Base-by-base conservation (phyloP, 1,140 invertebrate species). In the Pemphigus obesinymphae region DNA sequence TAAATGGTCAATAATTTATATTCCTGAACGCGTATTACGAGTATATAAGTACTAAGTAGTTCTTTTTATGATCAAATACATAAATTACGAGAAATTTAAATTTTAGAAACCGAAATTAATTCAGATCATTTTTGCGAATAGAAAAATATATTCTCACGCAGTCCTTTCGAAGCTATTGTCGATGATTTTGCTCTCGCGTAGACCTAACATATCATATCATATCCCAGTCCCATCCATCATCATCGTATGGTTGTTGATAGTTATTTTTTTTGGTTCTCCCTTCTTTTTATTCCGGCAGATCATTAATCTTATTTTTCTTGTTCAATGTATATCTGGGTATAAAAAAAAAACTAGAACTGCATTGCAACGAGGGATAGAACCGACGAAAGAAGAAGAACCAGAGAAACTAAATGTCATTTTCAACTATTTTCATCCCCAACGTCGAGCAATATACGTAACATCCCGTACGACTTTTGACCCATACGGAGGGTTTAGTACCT, bases 251-350 rank as follows among this genome's bases (percentile, higher is more conserved):
- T 73, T 73, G 70, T 73, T 50, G 70, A 73, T 73, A 31, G 70
- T 73, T 73, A 73, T 73, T 73, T 48, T 50, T 43, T 73, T 73
- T 17, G 26, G 68, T 45, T 45, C 40, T 45, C 45, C 40, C 68
- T 26, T n/a, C 5, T 70, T 70, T 70, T 70, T 70, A 70, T 70
- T 45, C 68, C 68, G 23, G 68, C 20, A 26, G 43, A 73, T 73
- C 70, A 73, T 73, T 50, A 73, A 73, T 73, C 70, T 73, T 73
- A 73, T 73, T 73, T 73, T 73, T 73, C 70, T 29, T 73, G 70
- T 50, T 48, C 70, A 31, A 17, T 73, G 26, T n/a, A n/a, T n/a
- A n/a, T 50, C 43, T 73, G 29, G 20, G 45, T 50, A 73, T 50
- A 73, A 73, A 73, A 73, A 73, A n/a, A n/a, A n/a, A n/a, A n/a